phyloP scores from a whole-genome alignment of 2,113 vertebrate species.

The Phylloscopus trochiloides region DNA sequence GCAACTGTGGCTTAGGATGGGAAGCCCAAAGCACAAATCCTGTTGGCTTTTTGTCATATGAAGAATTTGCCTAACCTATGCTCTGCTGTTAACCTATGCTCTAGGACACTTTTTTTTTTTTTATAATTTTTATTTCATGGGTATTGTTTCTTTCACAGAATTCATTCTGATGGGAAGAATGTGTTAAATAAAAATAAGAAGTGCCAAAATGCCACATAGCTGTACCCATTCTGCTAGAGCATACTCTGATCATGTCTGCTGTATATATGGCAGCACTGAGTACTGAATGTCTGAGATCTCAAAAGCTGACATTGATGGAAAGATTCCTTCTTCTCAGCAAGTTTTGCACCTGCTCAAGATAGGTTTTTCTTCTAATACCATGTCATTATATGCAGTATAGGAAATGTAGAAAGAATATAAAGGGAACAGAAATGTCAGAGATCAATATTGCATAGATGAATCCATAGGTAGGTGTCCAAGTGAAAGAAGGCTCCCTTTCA shows the following conservation, averaged over 20 bases:
- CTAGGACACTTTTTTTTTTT: neutral
- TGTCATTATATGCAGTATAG: neutral
- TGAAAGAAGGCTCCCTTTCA: neutral
- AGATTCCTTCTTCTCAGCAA: neutral
- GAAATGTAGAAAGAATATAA: neutral
- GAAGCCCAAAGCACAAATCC: neutral
- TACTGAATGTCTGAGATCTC: neutral
- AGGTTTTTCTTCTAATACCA: neutral
- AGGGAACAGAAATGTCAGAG: neutral
- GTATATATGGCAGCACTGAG: neutral
- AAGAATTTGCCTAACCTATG: neutral
- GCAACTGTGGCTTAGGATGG: neutral
- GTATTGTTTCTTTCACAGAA: neutral
- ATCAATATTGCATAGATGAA: neutral
- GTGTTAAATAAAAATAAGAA: neutral
- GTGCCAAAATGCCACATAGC: neutral
- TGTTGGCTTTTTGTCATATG: neutral
- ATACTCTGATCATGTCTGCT: neutral
- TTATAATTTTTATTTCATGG: rapidly evolving
- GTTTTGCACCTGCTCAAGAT: neutral
- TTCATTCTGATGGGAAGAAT: neutral
- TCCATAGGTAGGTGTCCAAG: neutral
- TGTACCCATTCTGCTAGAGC: neutral
- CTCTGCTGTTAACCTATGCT: neutral
- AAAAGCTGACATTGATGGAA: neutral